Evolutionary conservation across 2,797 vertebrate species (phyloP).

Genomic region (Cheirogaleus major): DNA sequence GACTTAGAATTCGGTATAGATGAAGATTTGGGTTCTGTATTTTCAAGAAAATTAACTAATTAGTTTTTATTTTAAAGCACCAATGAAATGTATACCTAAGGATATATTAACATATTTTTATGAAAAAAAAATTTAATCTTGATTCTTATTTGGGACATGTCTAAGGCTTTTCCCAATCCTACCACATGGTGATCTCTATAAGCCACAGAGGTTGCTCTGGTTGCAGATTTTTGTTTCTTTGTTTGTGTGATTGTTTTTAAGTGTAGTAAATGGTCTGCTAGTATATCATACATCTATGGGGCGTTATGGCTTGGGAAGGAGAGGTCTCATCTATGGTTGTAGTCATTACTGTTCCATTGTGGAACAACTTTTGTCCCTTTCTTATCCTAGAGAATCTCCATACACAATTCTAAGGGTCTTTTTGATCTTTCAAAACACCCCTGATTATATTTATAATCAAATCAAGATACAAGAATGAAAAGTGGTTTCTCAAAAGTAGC

Average conservation of each 20-base stretch:
- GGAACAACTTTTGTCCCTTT: background rate
- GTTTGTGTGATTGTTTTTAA: background rate
- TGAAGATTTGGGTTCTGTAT: background rate
- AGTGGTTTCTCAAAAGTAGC: background rate
- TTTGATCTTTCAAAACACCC: background rate
- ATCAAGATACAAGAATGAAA: background rate
- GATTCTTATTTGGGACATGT: background rate
- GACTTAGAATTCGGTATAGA: background rate
- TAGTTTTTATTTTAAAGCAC: background rate
- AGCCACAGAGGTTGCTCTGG: background rate
- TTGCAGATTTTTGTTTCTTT: background rate
- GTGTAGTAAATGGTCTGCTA: background rate
- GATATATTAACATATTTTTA: background rate
- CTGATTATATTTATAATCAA: background rate
- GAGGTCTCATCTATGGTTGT: background rate
- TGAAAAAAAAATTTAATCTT: background rate
- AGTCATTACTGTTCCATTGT: background rate
- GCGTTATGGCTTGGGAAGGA: background rate
- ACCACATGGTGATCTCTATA: background rate
- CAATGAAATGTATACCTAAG: background rate
- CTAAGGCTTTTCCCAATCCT: background rate
- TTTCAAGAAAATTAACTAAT: background rate
- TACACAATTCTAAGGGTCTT: background rate
- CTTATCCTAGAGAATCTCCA: background rate
- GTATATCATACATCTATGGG: background rate